Evolutionary conservation across 2,888 invertebrate species (phyloP).

Genomic region (Therioaphis trifolii): DNA sequence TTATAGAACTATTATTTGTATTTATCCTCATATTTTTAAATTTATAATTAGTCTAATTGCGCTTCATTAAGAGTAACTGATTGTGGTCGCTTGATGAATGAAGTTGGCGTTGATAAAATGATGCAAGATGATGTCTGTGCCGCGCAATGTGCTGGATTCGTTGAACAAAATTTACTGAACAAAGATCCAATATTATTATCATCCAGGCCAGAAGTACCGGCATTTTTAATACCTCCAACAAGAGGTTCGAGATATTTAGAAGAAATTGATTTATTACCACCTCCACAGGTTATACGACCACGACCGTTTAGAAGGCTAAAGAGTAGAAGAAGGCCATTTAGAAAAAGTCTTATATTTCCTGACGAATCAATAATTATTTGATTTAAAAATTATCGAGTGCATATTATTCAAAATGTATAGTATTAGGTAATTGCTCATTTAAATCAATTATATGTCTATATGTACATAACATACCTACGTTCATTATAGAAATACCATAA

Average conservation of each 20-base stretch:
- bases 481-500: background rate
- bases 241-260: constrained; percentile 33
- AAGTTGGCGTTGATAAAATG: constrained; percentile 86
- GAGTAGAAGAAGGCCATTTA: constrained; percentile 46
- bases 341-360: constrained; percentile 49
- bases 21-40: constrained; percentile 54
- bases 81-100: constrained; percentile 83
- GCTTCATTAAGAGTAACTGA: constrained; percentile 89
- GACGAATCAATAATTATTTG: constrained; percentile 47
- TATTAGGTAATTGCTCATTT: background rate
- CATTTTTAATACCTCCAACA: constrained; percentile 47
- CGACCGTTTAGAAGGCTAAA: constrained; percentile 40
- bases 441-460: background rate
- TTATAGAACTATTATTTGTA: constrained; percentile 16
- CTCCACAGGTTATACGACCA: constrained; percentile 29
- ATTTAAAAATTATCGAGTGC: background rate
- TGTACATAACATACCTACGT: background rate
- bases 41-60: constrained; percentile 80
- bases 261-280: constrained; percentile 49
- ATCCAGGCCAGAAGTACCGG: constrained; percentile 38
- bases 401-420: background rate
- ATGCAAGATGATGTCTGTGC: constrained; percentile 88
- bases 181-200: constrained; percentile 20
- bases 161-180: constrained; percentile 39
- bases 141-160: constrained; percentile 85